Percentiles rank a stretch among this genome's conserved stretches.
Conservation (phyloP, 1,140 invertebrate species). For the Drosophila jambulina region DNA sequence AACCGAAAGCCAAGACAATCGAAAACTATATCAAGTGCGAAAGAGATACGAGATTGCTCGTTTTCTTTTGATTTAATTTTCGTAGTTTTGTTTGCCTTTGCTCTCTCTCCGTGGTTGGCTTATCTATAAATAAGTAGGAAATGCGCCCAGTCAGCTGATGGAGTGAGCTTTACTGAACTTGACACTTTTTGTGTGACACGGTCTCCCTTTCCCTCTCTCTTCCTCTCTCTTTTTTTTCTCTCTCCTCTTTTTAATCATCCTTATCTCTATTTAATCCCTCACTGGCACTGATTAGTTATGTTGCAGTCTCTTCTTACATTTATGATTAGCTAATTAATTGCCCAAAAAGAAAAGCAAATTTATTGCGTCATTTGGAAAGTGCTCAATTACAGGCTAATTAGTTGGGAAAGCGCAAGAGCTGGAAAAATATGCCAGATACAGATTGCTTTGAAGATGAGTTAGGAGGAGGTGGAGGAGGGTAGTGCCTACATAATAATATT, state of each 20-base stretch:
- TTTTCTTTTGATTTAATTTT: slow-evolving; percentile 26
- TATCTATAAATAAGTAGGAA: slow-evolving; percentile 46
- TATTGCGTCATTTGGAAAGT: slow-evolving; percentile 55
- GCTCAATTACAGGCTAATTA: slow-evolving; percentile 77
- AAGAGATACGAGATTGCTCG: neutral
- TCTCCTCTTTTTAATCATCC: neutral
- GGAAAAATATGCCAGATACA: slow-evolving; percentile 36
- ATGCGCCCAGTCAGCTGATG: slow-evolving; percentile 33
- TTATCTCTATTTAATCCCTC: slow-evolving; percentile 10
- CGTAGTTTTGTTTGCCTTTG: slow-evolving; percentile 21
- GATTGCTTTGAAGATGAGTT: slow-evolving; percentile 15
- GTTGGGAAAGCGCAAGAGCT: slow-evolving; percentile 43
- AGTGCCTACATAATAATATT: slow-evolving; percentile 63
- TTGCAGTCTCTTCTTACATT: slow-evolving; percentile 28
- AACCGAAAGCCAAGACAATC: slow-evolving; percentile 13
- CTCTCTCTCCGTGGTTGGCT: neutral
- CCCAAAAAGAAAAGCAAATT: slow-evolving; percentile 27
- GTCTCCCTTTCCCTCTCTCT: slow-evolving; percentile 1
- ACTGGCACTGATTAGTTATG: slow-evolving; percentile 25
- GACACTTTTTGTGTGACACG: slow-evolving; percentile 29
- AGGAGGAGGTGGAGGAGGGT: neutral
- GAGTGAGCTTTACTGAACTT: slow-evolving; percentile 42
- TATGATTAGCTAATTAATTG: slow-evolving; percentile 70
- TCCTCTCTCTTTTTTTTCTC: neutral
- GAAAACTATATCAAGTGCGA: slow-evolving; percentile 17